Percentiles rank a stretch among this genome's conserved stretches.
Evolutionary conservation across 2,113 vertebrate genomes (phyloP).

Genomic region (Limanda limanda): DNA sequence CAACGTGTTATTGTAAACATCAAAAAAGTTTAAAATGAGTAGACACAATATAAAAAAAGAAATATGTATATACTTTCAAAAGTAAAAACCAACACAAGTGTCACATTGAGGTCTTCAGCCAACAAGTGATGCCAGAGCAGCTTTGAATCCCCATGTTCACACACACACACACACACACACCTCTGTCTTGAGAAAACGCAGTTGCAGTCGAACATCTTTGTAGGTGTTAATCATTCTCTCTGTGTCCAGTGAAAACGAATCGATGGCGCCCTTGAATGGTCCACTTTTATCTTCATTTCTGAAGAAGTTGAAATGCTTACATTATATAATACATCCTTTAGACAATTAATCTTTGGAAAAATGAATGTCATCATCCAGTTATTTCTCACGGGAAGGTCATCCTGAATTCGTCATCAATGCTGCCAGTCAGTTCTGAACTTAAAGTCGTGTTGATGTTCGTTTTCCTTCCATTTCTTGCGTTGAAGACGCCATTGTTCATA

Average conservation of each 20-base stretch:
- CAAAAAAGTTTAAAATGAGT: too few species aligned
- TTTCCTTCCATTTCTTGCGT: not conserved
- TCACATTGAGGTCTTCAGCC: too few species aligned
- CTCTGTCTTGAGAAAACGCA: slow-evolving; percentile 41
- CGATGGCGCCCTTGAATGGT: slow-evolving; percentile 36
- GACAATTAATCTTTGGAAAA: not conserved
- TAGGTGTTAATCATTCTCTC: slow-evolving; percentile 9
- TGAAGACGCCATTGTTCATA: slow-evolving; percentile 15
- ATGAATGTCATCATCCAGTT: not conserved
- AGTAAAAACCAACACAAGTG: too few species aligned
- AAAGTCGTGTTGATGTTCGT: slow-evolving; percentile 42
- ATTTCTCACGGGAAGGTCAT: slow-evolving; percentile 59
- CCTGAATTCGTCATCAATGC: slow-evolving; percentile 60
- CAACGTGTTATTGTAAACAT: too few species aligned
- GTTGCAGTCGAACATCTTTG: slow-evolving; percentile 26
- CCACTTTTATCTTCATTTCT: slow-evolving; percentile 41
- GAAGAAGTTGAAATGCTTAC: slow-evolving; percentile 7
- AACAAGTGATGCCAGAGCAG: too few species aligned
- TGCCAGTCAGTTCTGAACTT: slow-evolving; percentile 30
- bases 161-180: slow-evolving; percentile 23
- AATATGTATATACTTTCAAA: too few species aligned
- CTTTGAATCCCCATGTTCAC: not conserved
- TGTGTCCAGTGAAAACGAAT: slow-evolving; percentile 45
- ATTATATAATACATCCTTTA: not conserved
- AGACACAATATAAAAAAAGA: too few species aligned